Base-by-base conservation (phyloP, 2,113 vertebrate species). In the Catharus bicknelli region DNA sequence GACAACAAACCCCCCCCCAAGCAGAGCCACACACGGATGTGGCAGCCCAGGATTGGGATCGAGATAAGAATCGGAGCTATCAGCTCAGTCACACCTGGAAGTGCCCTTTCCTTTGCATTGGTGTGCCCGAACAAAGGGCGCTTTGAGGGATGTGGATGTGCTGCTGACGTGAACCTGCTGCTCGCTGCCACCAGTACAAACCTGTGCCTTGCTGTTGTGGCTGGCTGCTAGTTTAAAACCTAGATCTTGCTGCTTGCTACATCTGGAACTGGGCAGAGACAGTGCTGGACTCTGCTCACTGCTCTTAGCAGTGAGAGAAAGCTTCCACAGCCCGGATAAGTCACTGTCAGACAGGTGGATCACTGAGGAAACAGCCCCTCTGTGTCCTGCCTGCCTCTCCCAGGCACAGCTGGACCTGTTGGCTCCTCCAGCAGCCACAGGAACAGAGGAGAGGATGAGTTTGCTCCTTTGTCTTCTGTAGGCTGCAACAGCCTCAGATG, bases 21-120 rank as follows among this genome's bases (percentile, higher is more conserved):
- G 51, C 86, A 0, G 11, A 63, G 27, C 6, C 7, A 0, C 59
- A 7, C 89, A 1, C 3, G 0, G 36, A n/a, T 12, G 42, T 26
- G 20, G 78, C 67, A 26, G 11, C 69, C 16, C 38, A 1, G n/a
- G 85, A 75, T 30, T 55, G 40, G 59, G 16, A 29, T 3, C 4
- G 11, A 64, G 95, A 93, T 89, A 48, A 70, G 81, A 2, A 29
- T 20, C 51, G 2, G 47, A 29, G 69, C 58, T 40, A 42, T 0
- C 25, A 1, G 51, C 2, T 42, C 42, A 1, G 42, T 54, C 55
- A 8, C 74, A 70, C 77, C 94, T 75, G 82, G 69, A 38, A 38
- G 2, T 13, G 19, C 4, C 10, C 0, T 36, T 66, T 34, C 32
- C 47, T 66, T 11, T 3, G 19, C 48, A 27, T 29, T 18, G 11